Base-by-base conservation (phyloP, 1,140 invertebrate genomes). In the Orchestia grillus region DNA sequence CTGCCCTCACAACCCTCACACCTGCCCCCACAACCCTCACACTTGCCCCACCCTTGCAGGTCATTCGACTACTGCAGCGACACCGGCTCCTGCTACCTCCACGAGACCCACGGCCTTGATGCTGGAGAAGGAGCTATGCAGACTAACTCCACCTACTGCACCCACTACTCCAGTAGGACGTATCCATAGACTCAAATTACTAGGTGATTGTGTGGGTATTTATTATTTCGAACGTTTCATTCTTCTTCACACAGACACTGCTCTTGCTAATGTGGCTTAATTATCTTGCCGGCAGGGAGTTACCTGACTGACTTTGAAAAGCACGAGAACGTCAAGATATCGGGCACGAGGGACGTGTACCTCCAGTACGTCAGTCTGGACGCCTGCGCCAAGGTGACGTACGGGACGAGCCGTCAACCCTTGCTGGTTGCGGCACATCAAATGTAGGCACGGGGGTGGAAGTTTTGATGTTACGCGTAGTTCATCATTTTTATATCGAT, bases 21-120 rank as follows among this genome's bases (percentile, higher is more conserved):
- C n/a, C n/a, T n/a, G n/a, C n/a, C n/a, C n/a, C n/a, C n/a, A n/a
- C n/a, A n/a, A n/a, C n/a, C n/a, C n/a, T n/a, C n/a, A n/a, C n/a
- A n/a, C n/a, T n/a, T n/a, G n/a, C n/a, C n/a, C n/a, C 62, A 77
- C 62, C 16, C 42, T 42, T 92, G 90, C 90, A 92, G 90, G 44
- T 92, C 90, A 44, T 92, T 92, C 44, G 90, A 92, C 90, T 92
- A 92, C 90, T 92, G 90, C 90, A 92, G 90, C 90, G 90, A 92
- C 90, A 92, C 90, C 19, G 8, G 36, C 41, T 43, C 41, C 8
- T 92, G 90, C 42, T 92, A 44, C 90, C 90, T 92, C 41, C 90
- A 92, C 44, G 90, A 92, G 4, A 92, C 90, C 4, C 90, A 92
- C 90, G 90, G 8, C 41, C 44, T 92, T 8, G 90, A 92, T 42